These are phyloP conservation scores for Burhinus bistriatus DNA, from an alignment of 2,113 vertebrate genomes.

Conservation along the genomic window DNA sequence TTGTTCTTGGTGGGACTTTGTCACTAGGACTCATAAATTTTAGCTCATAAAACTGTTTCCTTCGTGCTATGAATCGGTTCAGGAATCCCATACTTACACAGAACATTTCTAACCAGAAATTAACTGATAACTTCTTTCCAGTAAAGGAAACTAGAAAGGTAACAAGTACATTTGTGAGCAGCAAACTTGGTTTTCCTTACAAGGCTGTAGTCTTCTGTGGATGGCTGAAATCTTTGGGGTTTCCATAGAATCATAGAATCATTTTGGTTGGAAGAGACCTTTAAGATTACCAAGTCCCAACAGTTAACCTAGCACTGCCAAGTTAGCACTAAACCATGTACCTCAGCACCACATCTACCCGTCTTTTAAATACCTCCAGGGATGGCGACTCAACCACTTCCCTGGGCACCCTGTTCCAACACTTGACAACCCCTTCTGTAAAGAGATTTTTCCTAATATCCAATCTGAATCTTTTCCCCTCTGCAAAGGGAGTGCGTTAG, in stretches of 20 bases:
- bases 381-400: not conserved
- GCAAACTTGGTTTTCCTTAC: not conserved
- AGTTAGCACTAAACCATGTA: not conserved
- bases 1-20: not conserved
- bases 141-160: not conserved
- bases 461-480: not conserved
- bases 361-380: not conserved
- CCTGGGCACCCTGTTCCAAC: not conserved
- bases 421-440: not conserved
- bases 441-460: not conserved
- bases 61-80: not conserved
- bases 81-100: not conserved
- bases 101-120: not conserved
- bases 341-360: not conserved
- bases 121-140: not conserved
- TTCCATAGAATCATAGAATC: not conserved
- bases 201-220: not conserved
- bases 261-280: not conserved
- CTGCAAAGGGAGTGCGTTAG: not conserved
- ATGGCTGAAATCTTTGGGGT: not conserved
- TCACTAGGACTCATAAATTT: not conserved
- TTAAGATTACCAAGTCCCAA: not conserved
- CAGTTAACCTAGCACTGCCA: not conserved
- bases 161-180: not conserved
- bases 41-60: constrained; percentile 13